Evolutionary conservation across 1,140 invertebrate genomes (phyloP).

Genomic region (Drosophila persimilis): DNA sequence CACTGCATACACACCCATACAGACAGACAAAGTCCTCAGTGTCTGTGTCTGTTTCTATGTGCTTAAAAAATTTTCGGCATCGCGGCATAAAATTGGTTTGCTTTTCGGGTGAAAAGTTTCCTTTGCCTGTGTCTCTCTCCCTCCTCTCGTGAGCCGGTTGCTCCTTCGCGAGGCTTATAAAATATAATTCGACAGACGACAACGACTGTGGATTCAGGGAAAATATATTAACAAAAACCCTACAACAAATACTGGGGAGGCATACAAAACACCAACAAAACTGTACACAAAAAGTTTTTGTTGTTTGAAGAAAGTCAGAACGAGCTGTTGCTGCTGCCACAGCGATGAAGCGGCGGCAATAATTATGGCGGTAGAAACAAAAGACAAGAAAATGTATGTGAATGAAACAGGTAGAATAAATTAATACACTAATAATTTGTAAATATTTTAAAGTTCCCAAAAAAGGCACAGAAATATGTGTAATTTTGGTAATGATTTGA

Average conservation of each 20-base stretch:
- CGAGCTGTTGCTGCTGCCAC: constrained; percentile 31
- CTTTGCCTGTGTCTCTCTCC: constrained; percentile 9
- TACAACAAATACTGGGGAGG: constrained; percentile 3
- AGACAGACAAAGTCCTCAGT: constrained; percentile 27
- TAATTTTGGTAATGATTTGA: too few relatives aligned
- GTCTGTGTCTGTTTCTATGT: constrained; percentile 31
- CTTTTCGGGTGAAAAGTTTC: constrained; percentile 42
- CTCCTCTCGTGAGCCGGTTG: too few relatives aligned
- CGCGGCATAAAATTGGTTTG: constrained; percentile 48
- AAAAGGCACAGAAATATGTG: too few relatives aligned
- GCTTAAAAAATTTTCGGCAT: constrained; percentile 30
- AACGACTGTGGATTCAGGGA: constrained; percentile 37
- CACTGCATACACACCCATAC: constrained; percentile 31
- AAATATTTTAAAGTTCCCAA: too few relatives aligned
- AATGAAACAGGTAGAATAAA: too few relatives aligned
- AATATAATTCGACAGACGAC: constrained; percentile 71
- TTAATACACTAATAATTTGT: too few relatives aligned
- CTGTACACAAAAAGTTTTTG: constrained; percentile 18
- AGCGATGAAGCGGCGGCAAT: not conserved
- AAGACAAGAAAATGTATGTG: not conserved
- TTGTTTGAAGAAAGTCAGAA: constrained; percentile 43
- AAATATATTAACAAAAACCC: constrained; percentile 55
- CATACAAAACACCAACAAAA: constrained; percentile 12
- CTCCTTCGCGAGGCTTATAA: constrained; percentile 47
- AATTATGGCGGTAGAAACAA: not conserved